Evolutionary conservation across 2,888 invertebrate species (phyloP).

Genomic region (Morpho helenor): DNA sequence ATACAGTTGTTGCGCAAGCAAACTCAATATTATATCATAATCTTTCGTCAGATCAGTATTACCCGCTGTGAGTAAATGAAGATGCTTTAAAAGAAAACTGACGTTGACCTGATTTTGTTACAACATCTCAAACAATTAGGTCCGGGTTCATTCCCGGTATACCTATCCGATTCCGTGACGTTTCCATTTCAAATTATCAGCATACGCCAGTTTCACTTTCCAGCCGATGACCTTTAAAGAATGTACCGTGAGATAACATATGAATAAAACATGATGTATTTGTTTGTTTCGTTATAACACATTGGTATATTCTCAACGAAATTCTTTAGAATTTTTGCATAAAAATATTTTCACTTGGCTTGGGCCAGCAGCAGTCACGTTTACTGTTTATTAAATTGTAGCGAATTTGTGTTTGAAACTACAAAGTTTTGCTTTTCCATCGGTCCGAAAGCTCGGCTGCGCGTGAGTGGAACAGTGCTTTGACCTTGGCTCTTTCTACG

Average conservation of each 20-base stretch:
- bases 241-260: conserved; percentile 60
- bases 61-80: conserved; percentile 30
- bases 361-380: background rate
- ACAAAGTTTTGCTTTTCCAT: background rate
- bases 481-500: conserved; percentile 42
- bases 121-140: conserved; percentile 47
- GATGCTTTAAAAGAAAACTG: conserved; percentile 32
- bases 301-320: too few species aligned
- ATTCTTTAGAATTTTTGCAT: background rate
- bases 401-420: background rate
- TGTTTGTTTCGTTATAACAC: conserved; percentile 9
- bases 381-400: background rate
- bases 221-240: conserved; percentile 65
- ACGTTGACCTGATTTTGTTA: conserved; percentile 55
- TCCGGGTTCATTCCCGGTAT: conserved; percentile 40
- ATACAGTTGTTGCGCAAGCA: conserved; percentile 49
- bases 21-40: conserved; percentile 38
- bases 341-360: background rate
- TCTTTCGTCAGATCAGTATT: conserved; percentile 44
- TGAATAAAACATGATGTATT: conserved; percentile 52
- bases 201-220: conserved; percentile 70
- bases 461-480: conserved; percentile 24
- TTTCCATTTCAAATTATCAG: conserved; percentile 56
- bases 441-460: conserved; percentile 15
- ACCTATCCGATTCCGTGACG: conserved; percentile 50